phyloP scores from a whole-genome alignment of 2,113 vertebrate species.

The Amphilophus citrinellus region DNA sequence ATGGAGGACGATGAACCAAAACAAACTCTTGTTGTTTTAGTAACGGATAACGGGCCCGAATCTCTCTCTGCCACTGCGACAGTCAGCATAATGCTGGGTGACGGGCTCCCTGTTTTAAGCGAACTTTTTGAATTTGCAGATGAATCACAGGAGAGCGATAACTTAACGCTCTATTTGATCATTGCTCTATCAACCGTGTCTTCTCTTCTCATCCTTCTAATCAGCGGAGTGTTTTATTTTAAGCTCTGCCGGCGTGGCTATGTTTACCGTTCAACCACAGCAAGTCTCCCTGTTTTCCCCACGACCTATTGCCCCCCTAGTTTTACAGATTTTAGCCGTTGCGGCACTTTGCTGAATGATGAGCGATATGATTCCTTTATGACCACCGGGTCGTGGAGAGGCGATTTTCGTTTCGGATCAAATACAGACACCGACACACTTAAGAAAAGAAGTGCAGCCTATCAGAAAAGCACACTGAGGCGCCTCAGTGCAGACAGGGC shows the following conservation, averaged over 20 bases:
- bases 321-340: constrained; percentile 73
- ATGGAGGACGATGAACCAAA: constrained; percentile 65
- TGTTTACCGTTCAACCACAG: constrained; percentile 61
- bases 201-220: constrained; percentile 70
- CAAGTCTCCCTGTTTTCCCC: constrained; percentile 76
- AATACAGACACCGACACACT: constrained; percentile 76
- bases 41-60: constrained; percentile 74
- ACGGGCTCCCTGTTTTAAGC: constrained; percentile 70
- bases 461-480: constrained; percentile 72
- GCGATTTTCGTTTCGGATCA: constrained; percentile 76
- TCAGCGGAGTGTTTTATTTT: constrained; percentile 67
- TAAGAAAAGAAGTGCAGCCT: constrained; percentile 73
- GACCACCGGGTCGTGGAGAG: constrained; percentile 78
- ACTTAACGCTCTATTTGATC: constrained; percentile 79
- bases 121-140: constrained; percentile 64
- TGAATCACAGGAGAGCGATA: constrained; percentile 43
- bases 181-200: constrained; percentile 73
- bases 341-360: constrained; percentile 74
- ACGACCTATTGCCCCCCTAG: constrained; percentile 60
- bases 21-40: constrained; percentile 71
- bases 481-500: constrained; percentile 61
- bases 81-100: constrained; percentile 67
- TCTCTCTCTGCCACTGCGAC: constrained; percentile 75
- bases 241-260: constrained; percentile 65
- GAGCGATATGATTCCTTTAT: constrained; percentile 76